These are phyloP conservation scores for Helicolenus hilgendorfi DNA, from an alignment of 2,797 vertebrate species.

Conservation along the genomic window DNA sequence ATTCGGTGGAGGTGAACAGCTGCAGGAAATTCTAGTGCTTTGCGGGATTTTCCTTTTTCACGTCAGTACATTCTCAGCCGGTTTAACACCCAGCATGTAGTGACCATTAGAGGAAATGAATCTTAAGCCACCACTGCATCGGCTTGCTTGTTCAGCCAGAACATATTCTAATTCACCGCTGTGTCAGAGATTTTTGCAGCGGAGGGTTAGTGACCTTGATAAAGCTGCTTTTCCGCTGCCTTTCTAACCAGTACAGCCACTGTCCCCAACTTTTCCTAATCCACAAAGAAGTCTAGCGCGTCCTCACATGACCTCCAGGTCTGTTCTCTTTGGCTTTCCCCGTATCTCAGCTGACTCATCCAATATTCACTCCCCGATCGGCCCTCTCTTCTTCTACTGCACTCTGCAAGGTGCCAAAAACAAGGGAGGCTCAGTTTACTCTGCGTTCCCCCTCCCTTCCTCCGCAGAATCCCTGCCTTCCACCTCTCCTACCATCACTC, in stretches of 20 bases:
- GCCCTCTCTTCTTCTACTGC: conserved; percentile 64
- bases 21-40: background rate
- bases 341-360: conserved; percentile 79
- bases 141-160: background rate
- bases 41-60: conserved; percentile 27
- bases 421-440: conserved; percentile 84
- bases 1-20: background rate
- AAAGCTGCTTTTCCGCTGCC: background rate
- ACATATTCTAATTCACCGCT: conserved; percentile 10
- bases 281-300: conserved; percentile 7
- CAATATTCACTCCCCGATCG: conserved; percentile 65
- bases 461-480: conserved; percentile 73
- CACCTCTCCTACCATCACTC: conserved; percentile 68
- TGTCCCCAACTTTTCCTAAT: conserved; percentile 22
- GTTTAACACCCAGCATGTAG: conserved; percentile 15
- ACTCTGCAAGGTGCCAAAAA: conserved; percentile 84
- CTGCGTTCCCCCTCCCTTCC: conserved; percentile 78
- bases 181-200: background rate
- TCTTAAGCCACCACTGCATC: background rate
- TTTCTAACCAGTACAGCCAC: background rate
- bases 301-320: conserved; percentile 75
- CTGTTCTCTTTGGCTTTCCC: conserved; percentile 71
- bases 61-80: background rate
- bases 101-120: conserved; percentile 22
- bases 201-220: background rate